phyloP scores from a whole-genome alignment of 2,888 invertebrate genomes.

The Polydesmus complanatus region DNA sequence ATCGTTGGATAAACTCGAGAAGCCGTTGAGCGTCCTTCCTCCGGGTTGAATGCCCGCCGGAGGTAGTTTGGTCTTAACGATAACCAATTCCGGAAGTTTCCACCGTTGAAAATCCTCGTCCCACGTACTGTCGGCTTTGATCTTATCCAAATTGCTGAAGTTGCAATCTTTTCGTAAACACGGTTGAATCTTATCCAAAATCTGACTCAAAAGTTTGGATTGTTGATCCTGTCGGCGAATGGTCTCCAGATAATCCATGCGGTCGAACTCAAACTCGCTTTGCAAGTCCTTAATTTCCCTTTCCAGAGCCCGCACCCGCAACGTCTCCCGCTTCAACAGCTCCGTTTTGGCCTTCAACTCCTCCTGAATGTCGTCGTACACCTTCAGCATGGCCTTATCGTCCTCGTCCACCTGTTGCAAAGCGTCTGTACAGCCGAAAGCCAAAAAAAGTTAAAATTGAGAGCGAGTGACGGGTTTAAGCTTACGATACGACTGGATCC shows the following conservation, averaged over 20 bases:
- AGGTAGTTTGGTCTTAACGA: slow-evolving; percentile 52
- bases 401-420: slow-evolving; percentile 47
- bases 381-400: slow-evolving; percentile 50
- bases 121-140: slow-evolving; percentile 55
- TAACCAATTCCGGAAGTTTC: slow-evolving; percentile 51
- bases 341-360: slow-evolving; percentile 59
- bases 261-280: slow-evolving; percentile 63
- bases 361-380: slow-evolving; percentile 63
- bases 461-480: background rate
- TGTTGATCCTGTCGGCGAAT: slow-evolving; percentile 58
- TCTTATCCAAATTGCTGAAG: slow-evolving; percentile 54
- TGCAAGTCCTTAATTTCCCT: slow-evolving; percentile 61
- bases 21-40: slow-evolving; percentile 16
- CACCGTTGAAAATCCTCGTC: slow-evolving; percentile 57
- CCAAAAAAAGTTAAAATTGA: background rate
- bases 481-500: background rate
- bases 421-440: slow-evolving; percentile 27
- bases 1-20: slow-evolving; percentile 10
- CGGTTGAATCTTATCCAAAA: slow-evolving; percentile 51
- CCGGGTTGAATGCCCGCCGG: slow-evolving; percentile 38
- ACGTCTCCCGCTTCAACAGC: slow-evolving; percentile 47
- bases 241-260: slow-evolving; percentile 68
- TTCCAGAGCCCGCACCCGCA: slow-evolving; percentile 51
- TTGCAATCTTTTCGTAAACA: slow-evolving; percentile 57
- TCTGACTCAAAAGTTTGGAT: slow-evolving; percentile 48